Evolutionary conservation across 2,888 invertebrate genomes (phyloP), one percentile per base, ranked within the genome.

Genomic region (Nemurella pictetii): DNA sequence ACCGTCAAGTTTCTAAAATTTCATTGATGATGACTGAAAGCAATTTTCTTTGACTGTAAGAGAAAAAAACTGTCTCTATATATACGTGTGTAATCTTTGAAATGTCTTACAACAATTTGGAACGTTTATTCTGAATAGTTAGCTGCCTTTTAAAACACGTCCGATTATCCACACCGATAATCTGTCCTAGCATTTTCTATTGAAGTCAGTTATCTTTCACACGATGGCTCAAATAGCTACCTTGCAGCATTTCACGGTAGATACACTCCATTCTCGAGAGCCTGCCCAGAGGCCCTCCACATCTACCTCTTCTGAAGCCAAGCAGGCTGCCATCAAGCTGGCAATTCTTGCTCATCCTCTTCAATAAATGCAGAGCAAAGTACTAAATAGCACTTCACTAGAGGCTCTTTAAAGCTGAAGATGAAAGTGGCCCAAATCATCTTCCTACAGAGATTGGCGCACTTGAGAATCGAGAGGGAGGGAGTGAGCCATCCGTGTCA

Each of bases 101-200:
- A 55, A 55, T 55, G 3, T 55, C 55, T 55, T 55, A 55, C 55
- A 55, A 55, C 55, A 55, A 55, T 55, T 55, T 20, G 55, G 55
- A 55, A 20, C 55, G 55, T 55, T 55, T 55, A 55, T 55, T 55
- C 55, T 55, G 55, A 75, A 75, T 75, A 75, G 75, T 75, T 75
- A 55, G 55, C 55, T 75, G 75, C 75, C 75, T 75, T 75, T 75
- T 75, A 28, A 75, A 27, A 75, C 75, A 28, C 75, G 75, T 75
- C 26, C 75, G 75, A 75, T 75, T 75, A 75, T 75, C 75, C 26
- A 26, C 27, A 12, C 28, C 26, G 75, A 75, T 75, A 75, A 75
- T 75, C 75, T 75, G 28, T 75, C 75, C 25, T 55, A 55, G 55
- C 9, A 75, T 12, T 75, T 12, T n/a, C 26, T 26, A 75, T 26